A percentile compares a stretch with the other conserved stretches of the same genome.
Conservation (phyloP, 2,113 vertebrate genomes). For the Himantopus leucocephalus region DNA sequence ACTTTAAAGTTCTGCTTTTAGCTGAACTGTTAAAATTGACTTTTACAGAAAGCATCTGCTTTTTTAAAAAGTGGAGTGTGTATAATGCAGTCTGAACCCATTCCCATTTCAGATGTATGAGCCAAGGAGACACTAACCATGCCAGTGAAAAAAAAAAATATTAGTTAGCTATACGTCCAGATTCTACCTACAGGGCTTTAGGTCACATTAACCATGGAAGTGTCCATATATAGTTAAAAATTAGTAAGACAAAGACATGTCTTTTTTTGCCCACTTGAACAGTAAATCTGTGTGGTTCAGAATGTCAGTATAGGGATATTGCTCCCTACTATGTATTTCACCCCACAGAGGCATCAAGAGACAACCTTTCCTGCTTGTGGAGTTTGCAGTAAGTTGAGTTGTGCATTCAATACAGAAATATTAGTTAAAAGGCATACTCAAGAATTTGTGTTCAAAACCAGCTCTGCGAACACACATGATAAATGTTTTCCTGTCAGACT, state of each 20-base stretch:
- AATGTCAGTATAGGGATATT: background rate
- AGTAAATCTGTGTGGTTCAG: background rate
- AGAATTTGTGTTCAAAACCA: background rate
- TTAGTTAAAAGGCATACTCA: background rate
- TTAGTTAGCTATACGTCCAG: too few relatives aligned
- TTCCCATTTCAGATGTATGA: too few relatives aligned
- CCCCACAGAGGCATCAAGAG: background rate
- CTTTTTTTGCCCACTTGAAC: background rate
- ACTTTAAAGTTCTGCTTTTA: too few relatives aligned
- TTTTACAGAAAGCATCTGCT: too few relatives aligned
- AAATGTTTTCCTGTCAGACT: conserved; percentile 25
- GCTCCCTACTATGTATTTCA: background rate
- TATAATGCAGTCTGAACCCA: too few relatives aligned
- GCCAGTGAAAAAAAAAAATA: too few relatives aligned
- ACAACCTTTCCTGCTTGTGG: background rate
- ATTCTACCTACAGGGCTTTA: too few relatives aligned
- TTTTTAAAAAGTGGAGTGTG: too few relatives aligned
- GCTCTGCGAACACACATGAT: background rate
- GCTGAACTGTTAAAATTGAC: too few relatives aligned
- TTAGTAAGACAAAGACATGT: background rate
- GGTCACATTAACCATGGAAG: too few relatives aligned
- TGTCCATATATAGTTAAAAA: background rate
- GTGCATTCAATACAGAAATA: background rate
- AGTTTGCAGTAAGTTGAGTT: background rate
- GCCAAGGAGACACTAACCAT: too few relatives aligned